Percentiles rank a stretch among this genome's conserved stretches.
These are phyloP conservation scores for Smithornis capensis DNA, from an alignment of 2,113 vertebrate genomes.

Conservation along the genomic window DNA sequence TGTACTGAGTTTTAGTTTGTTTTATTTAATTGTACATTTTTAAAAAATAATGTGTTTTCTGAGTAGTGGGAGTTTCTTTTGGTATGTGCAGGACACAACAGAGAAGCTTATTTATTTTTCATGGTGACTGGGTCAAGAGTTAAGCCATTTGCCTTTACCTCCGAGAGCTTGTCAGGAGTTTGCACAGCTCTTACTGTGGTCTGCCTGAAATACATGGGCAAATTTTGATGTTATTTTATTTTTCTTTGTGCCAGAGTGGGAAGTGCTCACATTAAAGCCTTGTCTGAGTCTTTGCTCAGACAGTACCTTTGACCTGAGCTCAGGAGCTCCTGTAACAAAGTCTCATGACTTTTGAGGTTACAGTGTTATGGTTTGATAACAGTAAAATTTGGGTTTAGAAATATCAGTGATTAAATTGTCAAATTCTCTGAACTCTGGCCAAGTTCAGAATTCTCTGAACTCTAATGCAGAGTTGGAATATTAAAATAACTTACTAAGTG, in stretches of 20 bases:
- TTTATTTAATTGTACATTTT: neutral
- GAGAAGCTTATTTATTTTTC: neutral
- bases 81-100: neutral
- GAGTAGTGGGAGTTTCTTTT: neutral
- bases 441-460: too few species aligned
- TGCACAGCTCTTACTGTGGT: neutral
- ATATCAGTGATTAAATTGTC: slow-evolving; percentile 45
- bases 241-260: neutral
- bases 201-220: neutral
- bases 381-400: slow-evolving; percentile 27
- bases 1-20: neutral
- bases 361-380: neutral
- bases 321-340: neutral
- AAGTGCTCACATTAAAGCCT: neutral
- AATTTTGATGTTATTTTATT: neutral
- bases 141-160: neutral
- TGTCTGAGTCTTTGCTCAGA: neutral
- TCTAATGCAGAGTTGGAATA: neutral
- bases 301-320: neutral
- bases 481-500: neutral
- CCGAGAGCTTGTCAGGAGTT: neutral
- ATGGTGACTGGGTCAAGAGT: neutral
- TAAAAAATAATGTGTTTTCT: neutral
- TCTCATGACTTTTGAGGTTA: neutral
- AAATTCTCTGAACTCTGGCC: slow-evolving; percentile 26